Percentiles rank a stretch among this genome's conserved stretches.
Conservation (phyloP, 1,140 invertebrate genomes). For the Tyrophagus putrescentiae region DNA sequence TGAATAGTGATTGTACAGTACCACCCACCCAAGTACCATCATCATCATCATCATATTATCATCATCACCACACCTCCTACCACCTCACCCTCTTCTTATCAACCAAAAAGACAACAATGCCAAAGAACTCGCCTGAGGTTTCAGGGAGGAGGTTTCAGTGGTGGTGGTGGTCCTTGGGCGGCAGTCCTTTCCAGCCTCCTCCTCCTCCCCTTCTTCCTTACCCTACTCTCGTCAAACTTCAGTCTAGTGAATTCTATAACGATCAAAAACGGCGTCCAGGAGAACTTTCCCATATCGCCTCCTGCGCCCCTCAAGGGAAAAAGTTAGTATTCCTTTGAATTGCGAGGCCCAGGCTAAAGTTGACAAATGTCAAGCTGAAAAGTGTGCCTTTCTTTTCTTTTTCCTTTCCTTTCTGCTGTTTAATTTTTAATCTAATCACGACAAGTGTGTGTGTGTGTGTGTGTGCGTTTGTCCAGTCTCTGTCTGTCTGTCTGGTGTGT, state of each 20-base stretch:
- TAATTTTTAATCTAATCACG: too few relatives aligned
- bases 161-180: too few relatives aligned
- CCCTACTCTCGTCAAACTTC: neutral
- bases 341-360: too few relatives aligned
- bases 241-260: conserved; percentile 3
- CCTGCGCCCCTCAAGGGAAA: conserved; percentile 11
- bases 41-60: neutral
- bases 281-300: neutral
- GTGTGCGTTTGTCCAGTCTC: neutral
- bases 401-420: too few relatives aligned
- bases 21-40: neutral
- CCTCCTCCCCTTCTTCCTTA: neutral
- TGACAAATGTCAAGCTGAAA: too few relatives aligned
- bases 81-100: neutral
- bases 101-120: too few relatives aligned
- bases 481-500: too few relatives aligned
- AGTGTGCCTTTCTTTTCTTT: too few relatives aligned
- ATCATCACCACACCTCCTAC: neutral
- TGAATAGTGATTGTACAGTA: neutral
- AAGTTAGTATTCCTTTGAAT: conserved; percentile 18
- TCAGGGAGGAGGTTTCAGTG: conserved; percentile 9
- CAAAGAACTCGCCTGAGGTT: too few relatives aligned
- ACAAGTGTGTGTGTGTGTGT: conserved; percentile 1
- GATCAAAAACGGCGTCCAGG: conserved; percentile 7
- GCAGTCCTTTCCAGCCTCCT: neutral